Evolutionary conservation across 2,888 invertebrate genomes (phyloP), one percentile per base, ranked within the genome.

Genomic region (Drosophila anceps): DNA sequence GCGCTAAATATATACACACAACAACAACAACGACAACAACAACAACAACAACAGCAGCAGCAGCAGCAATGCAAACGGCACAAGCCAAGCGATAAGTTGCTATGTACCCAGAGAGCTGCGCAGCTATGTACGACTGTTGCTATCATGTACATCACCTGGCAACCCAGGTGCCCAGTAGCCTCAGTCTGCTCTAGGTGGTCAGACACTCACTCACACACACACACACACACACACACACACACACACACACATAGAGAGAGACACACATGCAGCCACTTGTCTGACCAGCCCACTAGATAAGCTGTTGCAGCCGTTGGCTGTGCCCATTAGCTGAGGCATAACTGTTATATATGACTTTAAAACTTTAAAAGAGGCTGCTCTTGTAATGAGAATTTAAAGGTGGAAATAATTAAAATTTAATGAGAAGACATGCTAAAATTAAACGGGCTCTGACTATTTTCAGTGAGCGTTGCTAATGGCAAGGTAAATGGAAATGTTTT

Each of bases 1-100:
- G 44, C 51, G 68, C 73, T 79, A 84, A 76, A 86, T 74, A 73
- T 81, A 83, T 41, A 69, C 68, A 68, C 68, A 69, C 33, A 57
- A 48, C 60, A 33, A 57, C 43, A 27, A 58, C 41, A 46, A 20
- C 50, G 51, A 44, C 29, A 57, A 31, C 35, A 51, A 43, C 35
- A 57, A 53, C 62, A 33, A 55, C 41, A 24, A n/a, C n/a, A n/a
- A n/a, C n/a, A n/a, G n/a, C 29, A 37, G 2, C n/a, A 9, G 7
- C 39, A 18, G n/a, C 27, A 24, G 15, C 29, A 53, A 69, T 31
- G 18, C 43, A 65, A 65, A 55, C 13, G 51, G 62, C 55, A 51
- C 35, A 57, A 57, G 48, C 35, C 50, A 53, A 50, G 35, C 55
- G 51, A 70, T 63, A 70, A 62, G 51, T 70, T 70, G 44, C 57